These are phyloP conservation scores for Odontocolon sp. DNA, from an alignment of 2,888 invertebrate genomes.

Conservation along the genomic window DNA sequence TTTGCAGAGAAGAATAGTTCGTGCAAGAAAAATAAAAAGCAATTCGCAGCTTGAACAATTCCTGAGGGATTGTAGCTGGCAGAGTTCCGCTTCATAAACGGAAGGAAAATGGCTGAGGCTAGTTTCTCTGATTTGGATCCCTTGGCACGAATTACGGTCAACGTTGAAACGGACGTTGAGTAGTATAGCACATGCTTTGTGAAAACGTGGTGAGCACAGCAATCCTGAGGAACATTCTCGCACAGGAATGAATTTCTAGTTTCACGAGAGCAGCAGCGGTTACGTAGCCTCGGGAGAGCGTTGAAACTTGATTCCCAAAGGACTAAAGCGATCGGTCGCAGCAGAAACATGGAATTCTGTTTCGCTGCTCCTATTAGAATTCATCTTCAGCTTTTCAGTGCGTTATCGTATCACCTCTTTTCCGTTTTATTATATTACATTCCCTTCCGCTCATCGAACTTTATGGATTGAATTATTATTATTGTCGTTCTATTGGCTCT, in stretches of 20 bases:
- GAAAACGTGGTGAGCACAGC: slow-evolving; percentile 10
- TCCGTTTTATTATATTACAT: background rate
- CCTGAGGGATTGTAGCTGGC: background rate
- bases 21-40: background rate
- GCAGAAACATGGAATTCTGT: slow-evolving; percentile 26
- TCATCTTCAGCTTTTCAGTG: background rate
- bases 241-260: slow-evolving; percentile 35
- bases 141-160: background rate
- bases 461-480: background rate
- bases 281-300: slow-evolving; percentile 37
- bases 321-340: slow-evolving; percentile 36
- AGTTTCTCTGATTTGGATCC: background rate
- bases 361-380: background rate
- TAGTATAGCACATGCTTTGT: background rate
- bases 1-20: background rate
- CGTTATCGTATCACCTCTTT: background rate
- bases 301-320: slow-evolving; percentile 43
- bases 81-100: background rate
- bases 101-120: background rate
- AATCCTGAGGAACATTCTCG: slow-evolving; percentile 48
- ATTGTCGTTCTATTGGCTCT: too few relatives aligned
- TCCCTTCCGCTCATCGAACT: background rate
- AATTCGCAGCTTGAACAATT: background rate
- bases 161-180: background rate
- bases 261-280: slow-evolving; percentile 42